Evolutionary conservation across 2,113 vertebrate species (phyloP), one percentile per base, ranked within the genome.

Genomic region (Stegastes partitus): DNA sequence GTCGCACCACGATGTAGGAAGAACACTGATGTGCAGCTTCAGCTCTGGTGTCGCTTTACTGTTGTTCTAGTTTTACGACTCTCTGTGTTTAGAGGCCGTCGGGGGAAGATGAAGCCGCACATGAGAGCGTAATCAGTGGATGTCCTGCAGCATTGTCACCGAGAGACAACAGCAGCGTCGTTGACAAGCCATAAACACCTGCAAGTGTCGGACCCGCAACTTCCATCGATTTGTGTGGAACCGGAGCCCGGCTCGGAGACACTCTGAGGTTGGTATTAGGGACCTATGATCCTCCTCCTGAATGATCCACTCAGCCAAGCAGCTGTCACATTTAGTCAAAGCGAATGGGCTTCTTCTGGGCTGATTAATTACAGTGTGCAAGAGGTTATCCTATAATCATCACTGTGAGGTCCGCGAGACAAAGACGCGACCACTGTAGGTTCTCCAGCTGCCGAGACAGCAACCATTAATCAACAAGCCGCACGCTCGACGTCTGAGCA

Each of bases 361-460:
- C 85, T 91, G 90, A 93, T 91, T 91, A 90, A 93, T 92, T 89
- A 82, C 77, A 28, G 37, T 34, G 83, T 81, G 78, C 26, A 64
- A 72, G 77, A 82, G 84, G 84, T 93, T 91, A 92, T 91, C 83
- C 74, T 66, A 56, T 86, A 81, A 92, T 92, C 87, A 88, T 88
- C 79, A 34, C 57, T 39, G 75, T 57, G 64, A 86, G 68, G 64
- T 82, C 80, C 57, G 57, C 59, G 64, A 77, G 68, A 79, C 73
- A 88, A 77, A 91, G 85, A 73, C 64, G 67, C 64, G 56, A 49
- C 53, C 37, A 55, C 22, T 62, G 68, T 69, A 71, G 77, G 77
- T 79, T 86, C 70, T 74, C 83, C 58, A 74, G 73, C 65, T 68
- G 58, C 31, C 31, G 39, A 85, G 84, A 86, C 73, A 69, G 62